A percentile compares a stretch with the other conserved stretches of the same genome.
phyloP scores from a whole-genome alignment of 2,797 vertebrate genomes.

The Synanceia verrucosa region DNA sequence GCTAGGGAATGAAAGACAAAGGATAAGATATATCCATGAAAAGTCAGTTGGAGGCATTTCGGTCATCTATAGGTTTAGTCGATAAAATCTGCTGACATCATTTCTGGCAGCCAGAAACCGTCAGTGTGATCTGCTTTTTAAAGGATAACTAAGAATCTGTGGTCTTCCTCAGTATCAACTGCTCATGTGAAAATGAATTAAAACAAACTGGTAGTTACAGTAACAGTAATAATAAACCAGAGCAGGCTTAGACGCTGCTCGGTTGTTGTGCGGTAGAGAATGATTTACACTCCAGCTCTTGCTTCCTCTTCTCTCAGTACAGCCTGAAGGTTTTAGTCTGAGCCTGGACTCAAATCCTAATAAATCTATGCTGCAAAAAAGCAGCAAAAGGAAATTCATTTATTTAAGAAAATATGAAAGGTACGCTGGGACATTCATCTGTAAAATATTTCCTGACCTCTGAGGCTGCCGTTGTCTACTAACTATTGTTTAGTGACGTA shows the following conservation, averaged over 20 bases:
- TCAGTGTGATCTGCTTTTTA: not conserved
- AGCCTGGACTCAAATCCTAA: conserved; percentile 28
- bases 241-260: not conserved
- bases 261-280: conserved; percentile 21
- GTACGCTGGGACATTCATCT: not conserved
- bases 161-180: not conserved
- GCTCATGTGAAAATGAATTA: too few relatives aligned
- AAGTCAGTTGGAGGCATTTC: too few relatives aligned
- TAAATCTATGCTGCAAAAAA: conserved; percentile 1
- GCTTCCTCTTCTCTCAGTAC: not conserved
- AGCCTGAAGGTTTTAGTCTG: conserved; percentile 33
- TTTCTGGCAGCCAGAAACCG: too few relatives aligned
- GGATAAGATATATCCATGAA: too few relatives aligned
- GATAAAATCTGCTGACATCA: too few relatives aligned
- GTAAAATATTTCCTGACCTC: not conserved
- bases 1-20: too few relatives aligned
- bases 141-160: not conserved
- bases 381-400: conserved; percentile 24
- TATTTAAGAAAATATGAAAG: not conserved
- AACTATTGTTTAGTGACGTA: not conserved
- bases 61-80: too few relatives aligned
- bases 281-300: conserved; percentile 33
- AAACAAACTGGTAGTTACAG: too few relatives aligned
- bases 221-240: not conserved
- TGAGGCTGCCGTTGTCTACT: not conserved